Evolutionary conservation across 53 echinoderm and acorn worm species (phyloP).

Genomic region (Patiria pectinifera): DNA sequence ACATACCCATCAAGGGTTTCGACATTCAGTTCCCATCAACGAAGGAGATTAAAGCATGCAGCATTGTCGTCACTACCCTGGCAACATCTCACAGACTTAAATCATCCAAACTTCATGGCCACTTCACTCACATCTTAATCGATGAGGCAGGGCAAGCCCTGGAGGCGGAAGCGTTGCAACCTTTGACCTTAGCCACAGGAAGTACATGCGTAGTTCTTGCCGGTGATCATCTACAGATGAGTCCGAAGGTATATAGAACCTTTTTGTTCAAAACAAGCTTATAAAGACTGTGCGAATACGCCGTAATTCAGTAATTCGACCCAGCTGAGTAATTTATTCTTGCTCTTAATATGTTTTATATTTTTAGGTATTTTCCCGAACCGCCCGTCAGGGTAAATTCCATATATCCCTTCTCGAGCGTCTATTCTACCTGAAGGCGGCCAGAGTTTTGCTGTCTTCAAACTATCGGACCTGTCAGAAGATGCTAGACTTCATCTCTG

Average conservation of each 20-base stretch:
- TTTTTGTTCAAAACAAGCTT: not conserved
- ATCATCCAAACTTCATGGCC: conserved; percentile 53
- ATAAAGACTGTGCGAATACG: too few relatives aligned
- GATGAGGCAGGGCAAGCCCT: conserved; percentile 90
- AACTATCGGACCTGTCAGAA: conserved; percentile 81
- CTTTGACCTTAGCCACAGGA: conserved; percentile 75
- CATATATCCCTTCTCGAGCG: conserved; percentile 80
- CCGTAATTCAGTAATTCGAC: too few relatives aligned
- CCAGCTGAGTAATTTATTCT: not conserved
- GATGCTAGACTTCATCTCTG: conserved; percentile 78
- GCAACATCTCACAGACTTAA: conserved; percentile 64
- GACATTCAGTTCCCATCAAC: conserved; percentile 52
- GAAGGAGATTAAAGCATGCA: conserved; percentile 19
- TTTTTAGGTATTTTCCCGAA: conserved; percentile 79
- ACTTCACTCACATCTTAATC: conserved; percentile 90
- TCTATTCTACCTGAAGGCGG: conserved; percentile 62
- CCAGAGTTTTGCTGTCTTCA: conserved; percentile 67
- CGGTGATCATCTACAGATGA: conserved; percentile 93
- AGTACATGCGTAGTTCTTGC: conserved; percentile 85
- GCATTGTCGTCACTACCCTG: conserved; percentile 83
- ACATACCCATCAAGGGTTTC: conserved; percentile 11
- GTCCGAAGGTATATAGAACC: conserved; percentile 72
- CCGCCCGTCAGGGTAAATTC: conserved; percentile 71
- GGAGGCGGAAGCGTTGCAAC: conserved; percentile 80
- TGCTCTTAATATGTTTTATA: not conserved